phyloP scores from a whole-genome alignment of 2,113 vertebrate genomes.

The Cyrtonyx montezumae region DNA sequence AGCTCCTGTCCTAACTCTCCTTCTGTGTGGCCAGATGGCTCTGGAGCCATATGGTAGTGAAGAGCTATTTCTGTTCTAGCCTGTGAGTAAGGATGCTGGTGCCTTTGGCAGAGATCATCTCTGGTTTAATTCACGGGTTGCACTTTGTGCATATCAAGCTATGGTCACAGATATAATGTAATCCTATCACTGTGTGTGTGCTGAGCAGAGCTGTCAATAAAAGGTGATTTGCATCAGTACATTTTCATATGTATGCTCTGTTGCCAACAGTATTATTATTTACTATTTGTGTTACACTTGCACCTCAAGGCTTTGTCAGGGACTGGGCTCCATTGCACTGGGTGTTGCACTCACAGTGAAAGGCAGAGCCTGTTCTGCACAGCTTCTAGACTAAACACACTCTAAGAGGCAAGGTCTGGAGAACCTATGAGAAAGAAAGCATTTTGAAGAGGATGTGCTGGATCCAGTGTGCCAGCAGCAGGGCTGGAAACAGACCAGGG shows the following conservation, averaged over 20 bases:
- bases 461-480: not conserved
- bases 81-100: not conserved
- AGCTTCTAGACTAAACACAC: not conserved
- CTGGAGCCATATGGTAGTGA: not conserved
- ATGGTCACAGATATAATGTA: not conserved
- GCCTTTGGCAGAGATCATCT: not conserved
- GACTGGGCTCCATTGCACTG: not conserved
- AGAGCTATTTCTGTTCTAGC: not conserved
- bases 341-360: not conserved
- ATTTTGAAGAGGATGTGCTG: not conserved
- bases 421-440: not conserved
- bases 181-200: not conserved
- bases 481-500: not conserved
- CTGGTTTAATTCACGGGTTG: not conserved
- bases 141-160: not conserved
- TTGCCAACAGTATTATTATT: slow-evolving; percentile 27
- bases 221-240: not conserved
- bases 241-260: slow-evolving; percentile 33
- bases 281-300: slow-evolving; percentile 30
- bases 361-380: not conserved
- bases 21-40: not conserved
- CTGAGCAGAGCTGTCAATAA: slow-evolving; percentile 38
- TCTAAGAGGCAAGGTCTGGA: not conserved
- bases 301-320: not conserved
- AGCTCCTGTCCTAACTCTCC: not conserved